Base-by-base conservation (phyloP, 2,797 vertebrate genomes). In the Acipenser ruthenus region DNA sequence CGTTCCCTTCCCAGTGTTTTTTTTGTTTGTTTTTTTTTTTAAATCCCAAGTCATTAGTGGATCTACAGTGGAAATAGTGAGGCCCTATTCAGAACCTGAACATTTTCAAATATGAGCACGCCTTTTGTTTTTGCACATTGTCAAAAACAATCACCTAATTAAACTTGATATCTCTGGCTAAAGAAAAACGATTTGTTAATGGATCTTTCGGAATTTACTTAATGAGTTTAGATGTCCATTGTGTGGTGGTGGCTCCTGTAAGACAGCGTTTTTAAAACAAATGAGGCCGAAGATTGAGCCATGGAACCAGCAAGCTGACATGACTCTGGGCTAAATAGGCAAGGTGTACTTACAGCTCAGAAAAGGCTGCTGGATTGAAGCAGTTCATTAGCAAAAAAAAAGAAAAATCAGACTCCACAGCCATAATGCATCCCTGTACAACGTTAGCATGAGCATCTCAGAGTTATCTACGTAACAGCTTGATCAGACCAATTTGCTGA, bases 221-320 rank as follows among this genome's bases (percentile, higher is more conserved):
- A 96, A 97, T 96, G 95, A 96, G 93, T 96, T 95, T 92, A 86
- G 83, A 91, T 93, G 89, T 87, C 91, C 93, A 95, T 95, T 95
- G 92, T 93, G 87, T 80, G 73, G 81, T 78, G 86, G 79, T 83
- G 79, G 83, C 83, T 88, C 80, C 82, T 87, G 83, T 82, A 88
- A 88, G 74, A 76, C 52, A 70, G 72, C 49, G 56, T 62, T 64
- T 65, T 62, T 59, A 58, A 69, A 63, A 67, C 85, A 84, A 89
- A 84, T 71, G 80, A 85, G 77, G 85, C 80, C 71, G 79, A 85
- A 83, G 79, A 73, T 72, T 78, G 82, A 83, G 79, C 76, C 71
- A 71, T 59, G 78, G 78, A 67, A 84, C 79, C 73, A 72, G 74
- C 56, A 71, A 79, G 77, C 71, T 65, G 67, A 80, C 73, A 74